Evolutionary conservation across 30 jellyfish, hydroid and myxozoan species (phyloP), one percentile per base, ranked within the genome.

Genomic region (Turritopsis dohrnii): DNA sequence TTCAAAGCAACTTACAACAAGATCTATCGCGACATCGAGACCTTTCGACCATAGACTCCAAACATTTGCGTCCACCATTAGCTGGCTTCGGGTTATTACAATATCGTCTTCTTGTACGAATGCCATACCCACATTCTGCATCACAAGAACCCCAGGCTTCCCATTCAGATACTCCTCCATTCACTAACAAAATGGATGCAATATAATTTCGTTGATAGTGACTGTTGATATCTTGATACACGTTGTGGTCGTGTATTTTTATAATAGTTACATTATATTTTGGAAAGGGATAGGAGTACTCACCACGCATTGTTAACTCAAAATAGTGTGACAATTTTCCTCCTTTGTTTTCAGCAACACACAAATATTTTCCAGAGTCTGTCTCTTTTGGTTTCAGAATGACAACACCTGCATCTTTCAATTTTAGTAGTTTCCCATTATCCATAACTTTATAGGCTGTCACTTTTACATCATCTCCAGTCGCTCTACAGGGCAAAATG

Each of bases 51-150:
- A 28, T 71, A 16, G 28, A 28, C 13, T 54, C 93, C 1, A 29
- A 13, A 52, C 93, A 85, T 1, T 79, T 19, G 16, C 22, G 18
- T 52, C 93, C 93, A 13, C 93, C 93, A 71, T 79, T 79, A 16
- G 89, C 65, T 52, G 93, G 93, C 65, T 24, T 30, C 27, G 93
- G 93, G 52, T 71, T 85, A 26, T 79, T 53, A 54, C 93, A 85
- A 21, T 77, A 18, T 1, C 93, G 79, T 7, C n/a, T 41, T 54
- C 93, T 72, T 25, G 29, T 30, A n/a, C 83, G 75, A 18, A 53
- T 29, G 31, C 93, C 93, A n/a, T n/a, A 17, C 1, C 93, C 93
- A 53, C 93, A 85, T 3, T 54, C 75, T 1, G 24, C 79, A 28
- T 79, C 84, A 71, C 93, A 85, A 7, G 83, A n/a, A 21, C 76